Conservation (phyloP, 2,113 vertebrate genomes). For the Chionodraco myersi region DNA sequence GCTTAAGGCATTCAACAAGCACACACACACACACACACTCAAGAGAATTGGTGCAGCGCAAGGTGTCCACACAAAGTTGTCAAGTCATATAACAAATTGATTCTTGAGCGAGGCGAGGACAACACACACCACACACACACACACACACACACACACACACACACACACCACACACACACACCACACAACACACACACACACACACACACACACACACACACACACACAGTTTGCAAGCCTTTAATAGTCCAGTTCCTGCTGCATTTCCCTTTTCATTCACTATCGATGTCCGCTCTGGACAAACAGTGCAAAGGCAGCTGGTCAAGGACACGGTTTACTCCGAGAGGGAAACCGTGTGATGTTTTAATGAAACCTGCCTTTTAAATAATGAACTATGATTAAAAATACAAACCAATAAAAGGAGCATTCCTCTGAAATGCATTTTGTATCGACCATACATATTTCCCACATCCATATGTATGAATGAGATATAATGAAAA, state of each 20-base stretch:
- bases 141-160: not conserved
- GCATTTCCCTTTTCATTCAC: constrained; percentile 32
- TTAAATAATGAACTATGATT: no score
- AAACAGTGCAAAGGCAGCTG: constrained; percentile 19
- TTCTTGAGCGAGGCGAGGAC: not conserved
- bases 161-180: constrained; percentile 17
- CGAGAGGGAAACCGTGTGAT: not conserved
- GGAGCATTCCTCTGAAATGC: no score
- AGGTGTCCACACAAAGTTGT: constrained; percentile 45
- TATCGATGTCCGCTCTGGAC: constrained; percentile 23
- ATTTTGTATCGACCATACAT: no score
- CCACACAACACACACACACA: not conserved
- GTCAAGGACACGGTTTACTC: not conserved
- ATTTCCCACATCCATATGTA: no score
- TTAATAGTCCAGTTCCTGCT: constrained; percentile 26
- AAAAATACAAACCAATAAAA: no score
- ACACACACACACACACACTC: not conserved
- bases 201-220: not conserved
- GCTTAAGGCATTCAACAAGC: no score
- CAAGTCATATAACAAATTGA: not conserved
- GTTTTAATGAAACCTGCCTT: no score
- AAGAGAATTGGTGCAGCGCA: no score
- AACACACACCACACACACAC: not conserved
- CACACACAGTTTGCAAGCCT: constrained; percentile 11
- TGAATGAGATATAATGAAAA: no score